A percentile compares a stretch with the other conserved stretches of the same genome.
Conservation (phyloP, 35 echinoderm and acorn worm species). For the Apostichopus californicus region DNA sequence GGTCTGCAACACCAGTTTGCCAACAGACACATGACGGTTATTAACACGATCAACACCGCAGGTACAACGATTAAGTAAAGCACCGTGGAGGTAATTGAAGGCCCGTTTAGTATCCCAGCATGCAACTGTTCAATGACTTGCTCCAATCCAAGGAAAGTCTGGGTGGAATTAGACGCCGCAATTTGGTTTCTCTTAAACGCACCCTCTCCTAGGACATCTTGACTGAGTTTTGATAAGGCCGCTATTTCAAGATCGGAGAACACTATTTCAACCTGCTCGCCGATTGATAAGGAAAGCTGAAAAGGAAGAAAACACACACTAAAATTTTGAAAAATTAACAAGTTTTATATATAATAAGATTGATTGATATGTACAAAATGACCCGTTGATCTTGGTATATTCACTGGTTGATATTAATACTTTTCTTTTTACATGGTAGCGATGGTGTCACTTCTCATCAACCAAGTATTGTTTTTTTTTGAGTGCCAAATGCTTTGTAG, state of each 20-base stretch:
- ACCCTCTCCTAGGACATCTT: constrained; percentile 40
- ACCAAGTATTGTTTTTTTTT: too few relatives aligned
- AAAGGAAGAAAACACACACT: constrained; percentile 15
- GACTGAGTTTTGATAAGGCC: constrained; percentile 37
- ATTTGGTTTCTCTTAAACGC: background rate
- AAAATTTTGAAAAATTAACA: too few relatives aligned
- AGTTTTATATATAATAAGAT: too few relatives aligned
- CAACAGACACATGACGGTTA: constrained; percentile 72
- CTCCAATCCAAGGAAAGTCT: constrained; percentile 63
- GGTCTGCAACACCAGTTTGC: constrained; percentile 69
- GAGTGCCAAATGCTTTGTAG: too few relatives aligned
- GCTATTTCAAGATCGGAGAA: constrained; percentile 79
- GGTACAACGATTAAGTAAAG: constrained; percentile 63
- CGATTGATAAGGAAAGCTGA: constrained; percentile 78
- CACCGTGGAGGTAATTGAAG: constrained; percentile 61
- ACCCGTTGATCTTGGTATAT: too few relatives aligned
- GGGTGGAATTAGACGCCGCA: constrained; percentile 31
- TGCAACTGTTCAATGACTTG: constrained; percentile 49
- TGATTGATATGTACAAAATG: too few relatives aligned
- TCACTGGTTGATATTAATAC: too few relatives aligned
- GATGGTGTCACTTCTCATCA: too few relatives aligned
- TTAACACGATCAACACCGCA: constrained; percentile 38
- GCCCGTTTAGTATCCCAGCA: constrained; percentile 71
- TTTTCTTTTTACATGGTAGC: too few relatives aligned
- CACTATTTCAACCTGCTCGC: constrained; percentile 52